Evolutionary conservation across 2,888 invertebrate species (phyloP), one percentile per base, ranked within the genome.

Genomic region (Danaus chrysippus): DNA sequence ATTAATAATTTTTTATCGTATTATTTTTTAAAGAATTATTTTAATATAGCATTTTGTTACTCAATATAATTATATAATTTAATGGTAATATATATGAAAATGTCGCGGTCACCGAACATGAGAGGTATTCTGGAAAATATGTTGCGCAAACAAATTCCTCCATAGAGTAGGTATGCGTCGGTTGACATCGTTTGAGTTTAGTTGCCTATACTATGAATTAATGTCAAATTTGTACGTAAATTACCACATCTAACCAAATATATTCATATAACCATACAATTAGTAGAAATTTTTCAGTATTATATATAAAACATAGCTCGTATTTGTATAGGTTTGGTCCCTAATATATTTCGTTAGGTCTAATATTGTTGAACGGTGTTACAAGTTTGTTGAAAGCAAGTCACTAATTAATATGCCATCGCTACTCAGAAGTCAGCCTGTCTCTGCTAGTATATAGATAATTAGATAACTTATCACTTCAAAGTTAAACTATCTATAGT

Each of bases 371-470:
- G 10, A 49, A 15, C 15, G 11, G 17, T 15, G 49, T 49, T 11
- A 49, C 17, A 9, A 17, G 15, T 17, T 17, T 17, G 17, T 34
- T 49, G 17, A 49, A 49, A 12, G 49, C 42, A 43, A 19, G 42
- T 17, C 10, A 42, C 15, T 10, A 23, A 13, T 56, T 23, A 43
- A 41, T 52, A 41, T 53, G 49, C 12, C 49, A 11, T n/a, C 44
- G 19, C 42, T 13, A 43, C 58, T 49, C 46, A 15, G 44, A 58
- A 67, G 67, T 63, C 65, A 53, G 62, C 61, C 56, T 63, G 68
- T 66, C 65, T 63, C 44, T 53, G 57, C 55, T 64, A 62, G 67
- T 65, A 34, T 34, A 62, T 64, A 59, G 53, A 46, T 56, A 59
- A 65, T 10, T 49, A 52, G 63, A 60, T 60, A 60, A 55, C 56